Percentiles rank a stretch among this genome's conserved stretches.
These are phyloP conservation scores for Biston stratarius DNA, from an alignment of 2,888 invertebrate genomes.

Conservation along the genomic window DNA sequence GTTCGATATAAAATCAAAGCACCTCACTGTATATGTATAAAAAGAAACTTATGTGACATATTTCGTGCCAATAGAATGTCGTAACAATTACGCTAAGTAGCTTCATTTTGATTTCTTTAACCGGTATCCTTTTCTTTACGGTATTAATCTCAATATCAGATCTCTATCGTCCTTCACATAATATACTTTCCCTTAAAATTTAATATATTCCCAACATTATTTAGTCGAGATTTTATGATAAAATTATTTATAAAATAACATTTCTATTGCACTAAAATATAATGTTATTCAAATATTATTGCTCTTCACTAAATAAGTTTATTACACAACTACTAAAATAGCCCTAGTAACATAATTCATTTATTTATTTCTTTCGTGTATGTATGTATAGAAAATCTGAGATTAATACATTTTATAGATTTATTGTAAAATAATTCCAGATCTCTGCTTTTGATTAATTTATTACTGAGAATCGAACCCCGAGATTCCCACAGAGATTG, in stretches of 20 bases:
- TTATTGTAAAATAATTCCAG: conserved; percentile 43
- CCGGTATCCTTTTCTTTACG: conserved; percentile 52
- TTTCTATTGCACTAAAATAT: conserved; percentile 80
- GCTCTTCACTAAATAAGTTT: conserved; percentile 69
- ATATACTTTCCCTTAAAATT: conserved; percentile 54
- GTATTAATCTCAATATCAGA: conserved; percentile 84
- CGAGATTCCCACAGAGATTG: conserved; percentile 81
- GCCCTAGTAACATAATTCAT: conserved; percentile 51
- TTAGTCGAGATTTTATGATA: conserved; percentile 66
- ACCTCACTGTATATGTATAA: conserved; percentile 48
- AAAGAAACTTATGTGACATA: conserved; percentile 32
- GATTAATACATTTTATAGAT: conserved; percentile 39
- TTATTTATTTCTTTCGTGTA: conserved; percentile 19
- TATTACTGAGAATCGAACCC: conserved; percentile 57
- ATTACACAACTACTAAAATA: conserved; percentile 55
- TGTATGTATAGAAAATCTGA: conserved; percentile 31
- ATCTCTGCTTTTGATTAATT: conserved; percentile 40
- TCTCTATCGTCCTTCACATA: conserved; percentile 69
- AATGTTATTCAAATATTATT: conserved; percentile 72
- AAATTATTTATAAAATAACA: conserved; percentile 79
- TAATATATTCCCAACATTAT: conserved; percentile 51
- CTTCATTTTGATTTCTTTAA: conserved; percentile 40
- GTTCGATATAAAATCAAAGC: conserved; percentile 43
- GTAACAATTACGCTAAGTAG: conserved; percentile 26
- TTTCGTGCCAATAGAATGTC: conserved; percentile 32